A percentile compares a stretch with the other conserved stretches of the same genome.
These are phyloP conservation scores for Oncorhynchus tshawytscha DNA, from an alignment of 2,113 vertebrate genomes.

Conservation along the genomic window DNA sequence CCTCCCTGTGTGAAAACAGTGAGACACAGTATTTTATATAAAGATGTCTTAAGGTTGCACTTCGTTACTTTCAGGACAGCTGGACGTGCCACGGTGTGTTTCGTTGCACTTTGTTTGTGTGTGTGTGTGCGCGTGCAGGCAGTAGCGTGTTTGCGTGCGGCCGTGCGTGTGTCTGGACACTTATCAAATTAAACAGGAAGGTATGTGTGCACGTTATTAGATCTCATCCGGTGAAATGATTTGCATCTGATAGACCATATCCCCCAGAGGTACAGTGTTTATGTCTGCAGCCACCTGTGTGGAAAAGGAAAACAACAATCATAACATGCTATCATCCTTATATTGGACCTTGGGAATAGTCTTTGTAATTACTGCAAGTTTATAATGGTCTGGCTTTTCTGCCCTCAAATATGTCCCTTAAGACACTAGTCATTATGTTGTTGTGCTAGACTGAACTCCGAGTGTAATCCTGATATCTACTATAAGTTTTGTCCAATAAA, in stretches of 20 bases:
- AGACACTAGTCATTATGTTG: neutral
- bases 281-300: constrained; percentile 3
- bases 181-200: constrained; percentile 40
- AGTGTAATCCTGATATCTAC: no score
- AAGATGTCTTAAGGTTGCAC: constrained; percentile 59
- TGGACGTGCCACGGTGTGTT: constrained; percentile 47
- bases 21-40: constrained; percentile 47
- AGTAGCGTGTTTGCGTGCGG: no score
- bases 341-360: neutral
- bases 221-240: constrained; percentile 42
- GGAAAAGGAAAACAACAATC: neutral
- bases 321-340: neutral
- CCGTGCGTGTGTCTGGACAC: constrained; percentile 10
- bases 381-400: neutral
- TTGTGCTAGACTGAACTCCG: no score
- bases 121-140: no score
- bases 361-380: neutral
- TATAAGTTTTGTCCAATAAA: no score
- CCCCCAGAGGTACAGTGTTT: constrained; percentile 16
- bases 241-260: constrained; percentile 31
- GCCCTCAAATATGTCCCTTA: neutral
- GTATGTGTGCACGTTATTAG: constrained; percentile 46
- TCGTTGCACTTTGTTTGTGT: constrained; percentile 57
- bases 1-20: constrained; percentile 43
- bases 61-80: constrained; percentile 62